Evolutionary conservation across 2,888 invertebrate species (phyloP), one percentile per base, ranked within the genome.

Genomic region (Amiota minor): DNA sequence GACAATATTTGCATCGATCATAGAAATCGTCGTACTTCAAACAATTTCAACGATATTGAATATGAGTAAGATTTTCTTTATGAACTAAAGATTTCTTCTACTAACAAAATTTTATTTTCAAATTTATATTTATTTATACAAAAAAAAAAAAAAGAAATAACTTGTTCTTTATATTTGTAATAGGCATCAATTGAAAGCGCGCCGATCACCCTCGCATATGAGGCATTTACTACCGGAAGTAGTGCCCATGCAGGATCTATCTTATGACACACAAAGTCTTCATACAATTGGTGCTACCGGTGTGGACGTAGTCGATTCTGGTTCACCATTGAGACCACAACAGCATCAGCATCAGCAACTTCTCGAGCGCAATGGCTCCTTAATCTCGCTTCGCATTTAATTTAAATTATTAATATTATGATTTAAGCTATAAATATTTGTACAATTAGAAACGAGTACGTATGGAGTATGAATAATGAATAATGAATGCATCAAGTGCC

Each of bases 211-310:
- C 69, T 85, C 89, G 65, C 90, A 89, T 74, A 89, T 89, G 76
- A 85, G 89, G 71, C 89, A 90, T 77, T 86, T 90, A 76, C 80
- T 90, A 76, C 89, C 89, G 71, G 89, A 90, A 81, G 88, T 89
- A 73, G 87, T 90, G 77, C 90, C 89, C 74, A 88, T 90, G 89
- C 89, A 89, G 80, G 90, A 90, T 80, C 81, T 90, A 18, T 88
- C 84, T 78, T 87, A 87, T 72, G 89, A 89, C 74, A 84, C 88
- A 64, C 86, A 88, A 75, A 88, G 85, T 75, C 81, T 82, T 77
- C 84, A 81, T 74, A 86, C 87, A 8, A 75, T 85, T 46, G 83
- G 82, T 61, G 82, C 81, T 46, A 83, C 81, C 64, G 81, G 80
- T 6, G 79, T 82, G 45, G 85, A 84, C 78, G 80, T 86, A 53